Percentiles rank a stretch among this genome's conserved stretches.
These are phyloP conservation scores for Tiliacea citrago DNA, from an alignment of 2,888 invertebrate genomes.

Conservation along the genomic window DNA sequence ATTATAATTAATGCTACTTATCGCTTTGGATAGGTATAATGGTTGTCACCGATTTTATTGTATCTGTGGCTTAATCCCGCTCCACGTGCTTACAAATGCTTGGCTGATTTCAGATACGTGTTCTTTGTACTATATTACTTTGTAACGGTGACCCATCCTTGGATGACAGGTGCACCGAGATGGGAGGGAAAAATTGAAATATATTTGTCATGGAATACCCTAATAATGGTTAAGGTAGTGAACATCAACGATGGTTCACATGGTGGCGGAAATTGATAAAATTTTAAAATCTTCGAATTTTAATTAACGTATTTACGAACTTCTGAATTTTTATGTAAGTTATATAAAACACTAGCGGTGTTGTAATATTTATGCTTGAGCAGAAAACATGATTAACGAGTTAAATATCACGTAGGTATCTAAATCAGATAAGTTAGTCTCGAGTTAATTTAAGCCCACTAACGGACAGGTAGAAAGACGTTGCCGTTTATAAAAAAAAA, in stretches of 20 bases:
- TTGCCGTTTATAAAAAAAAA: too few relatives aligned
- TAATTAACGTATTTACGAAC: background rate
- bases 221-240: slow-evolving; percentile 18
- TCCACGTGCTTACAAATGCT: too few relatives aligned
- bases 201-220: slow-evolving; percentile 14
- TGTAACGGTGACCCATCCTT: slow-evolving; percentile 5
- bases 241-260: slow-evolving; percentile 1
- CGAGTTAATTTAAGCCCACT: background rate
- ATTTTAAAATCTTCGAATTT: background rate
- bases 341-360: background rate
- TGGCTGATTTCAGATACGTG: too few relatives aligned
- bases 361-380: too few relatives aligned
- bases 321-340: background rate
- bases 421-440: background rate
- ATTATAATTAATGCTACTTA: too few relatives aligned
- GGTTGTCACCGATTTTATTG: too few relatives aligned
- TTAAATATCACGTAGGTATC: background rate
- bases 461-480: too few relatives aligned
- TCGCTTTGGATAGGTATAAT: too few relatives aligned
- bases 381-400: background rate
- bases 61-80: too few relatives aligned
- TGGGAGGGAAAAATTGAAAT: slow-evolving; percentile 48
- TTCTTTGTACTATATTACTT: too few relatives aligned
- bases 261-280: background rate
- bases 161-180: slow-evolving; percentile 21